Conservation (phyloP, 2,888 invertebrate species). For the Aphidius colemani region DNA sequence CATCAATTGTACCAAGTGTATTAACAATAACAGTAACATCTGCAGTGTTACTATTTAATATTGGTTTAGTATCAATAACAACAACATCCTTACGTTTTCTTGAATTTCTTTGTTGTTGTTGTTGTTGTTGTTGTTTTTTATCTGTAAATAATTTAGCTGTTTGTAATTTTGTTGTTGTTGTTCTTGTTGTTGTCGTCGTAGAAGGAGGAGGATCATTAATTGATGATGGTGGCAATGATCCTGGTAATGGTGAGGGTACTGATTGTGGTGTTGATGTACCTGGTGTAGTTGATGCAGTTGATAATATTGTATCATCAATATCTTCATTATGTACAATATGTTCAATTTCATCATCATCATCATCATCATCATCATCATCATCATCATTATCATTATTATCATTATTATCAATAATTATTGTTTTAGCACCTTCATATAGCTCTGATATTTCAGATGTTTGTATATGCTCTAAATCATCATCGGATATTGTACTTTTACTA, state of each 20-base stretch:
- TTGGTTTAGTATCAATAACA: constrained; percentile 41
- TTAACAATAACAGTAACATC: constrained; percentile 45
- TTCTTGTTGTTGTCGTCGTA: no score
- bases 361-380: no score
- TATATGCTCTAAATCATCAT: constrained; percentile 51
- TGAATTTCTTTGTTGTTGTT: constrained; percentile 20
- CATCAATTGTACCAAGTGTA: constrained; percentile 35
- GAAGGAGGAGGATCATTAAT: constrained; percentile 5
- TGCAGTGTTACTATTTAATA: constrained; percentile 26
- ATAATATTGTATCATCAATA: constrained; percentile 19
- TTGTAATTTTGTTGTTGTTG: constrained; percentile 19
- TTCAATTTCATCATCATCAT: constrained; percentile 50
- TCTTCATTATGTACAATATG: constrained; percentile 49
- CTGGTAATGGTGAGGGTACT: not conserved
- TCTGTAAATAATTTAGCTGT: no score
- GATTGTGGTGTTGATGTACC: constrained; percentile 1
- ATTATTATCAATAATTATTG: constrained; percentile 13
- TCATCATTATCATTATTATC: constrained; percentile 28
- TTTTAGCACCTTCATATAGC: constrained; percentile 32
- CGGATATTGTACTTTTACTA: constrained; percentile 42
- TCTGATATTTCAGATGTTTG: constrained; percentile 43
- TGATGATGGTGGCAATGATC: not conserved
- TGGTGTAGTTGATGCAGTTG: no score
- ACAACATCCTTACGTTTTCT: constrained; percentile 45
- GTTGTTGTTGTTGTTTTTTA: no score